A percentile compares a stretch with the other conserved stretches of the same genome.
These are phyloP conservation scores for Quadroppia sp. DNA, from an alignment of 2,888 invertebrate genomes.

Conservation along the genomic window DNA sequence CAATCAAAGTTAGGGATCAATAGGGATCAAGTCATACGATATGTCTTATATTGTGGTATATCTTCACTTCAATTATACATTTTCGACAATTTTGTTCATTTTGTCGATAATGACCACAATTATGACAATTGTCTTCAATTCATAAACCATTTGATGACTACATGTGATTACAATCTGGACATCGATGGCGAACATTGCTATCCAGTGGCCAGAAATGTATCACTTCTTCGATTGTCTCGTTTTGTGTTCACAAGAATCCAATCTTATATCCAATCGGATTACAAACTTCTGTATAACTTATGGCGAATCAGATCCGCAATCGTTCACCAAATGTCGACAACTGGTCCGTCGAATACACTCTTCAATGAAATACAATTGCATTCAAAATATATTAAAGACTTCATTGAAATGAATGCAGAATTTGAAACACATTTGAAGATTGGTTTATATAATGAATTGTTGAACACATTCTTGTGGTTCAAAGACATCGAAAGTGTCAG, in stretches of 20 bases:
- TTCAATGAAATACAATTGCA: conserved; percentile 12
- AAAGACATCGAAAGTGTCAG: conserved; percentile 68
- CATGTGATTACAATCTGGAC: conserved; percentile 12
- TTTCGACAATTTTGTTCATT: conserved; percentile 36
- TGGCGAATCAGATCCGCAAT: conserved; percentile 36
- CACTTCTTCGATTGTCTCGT: conserved; percentile 22
- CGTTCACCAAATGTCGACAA: conserved; percentile 37
- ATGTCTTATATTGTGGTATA: conserved; percentile 10
- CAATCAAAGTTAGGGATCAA: neutral
- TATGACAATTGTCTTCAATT: conserved; percentile 38
- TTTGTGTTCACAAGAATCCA: neutral
- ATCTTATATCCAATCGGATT: neutral
- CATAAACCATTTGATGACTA: conserved; percentile 14
- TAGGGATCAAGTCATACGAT: neutral
- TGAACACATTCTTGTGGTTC: conserved; percentile 59
- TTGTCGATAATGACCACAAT: conserved; percentile 1
- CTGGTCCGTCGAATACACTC: neutral
- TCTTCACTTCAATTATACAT: conserved; percentile 37
- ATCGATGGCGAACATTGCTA: conserved; percentile 23
- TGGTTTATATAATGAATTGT: conserved; percentile 17
- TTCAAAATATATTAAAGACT: neutral
- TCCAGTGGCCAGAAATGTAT: conserved; percentile 28
- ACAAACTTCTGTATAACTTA: neutral
- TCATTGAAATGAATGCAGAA: conserved; percentile 8
- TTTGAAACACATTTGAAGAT: conserved; percentile 30